Base-by-base conservation (phyloP, 2,113 vertebrate genomes). In the Daubentonia madagascariensis region DNA sequence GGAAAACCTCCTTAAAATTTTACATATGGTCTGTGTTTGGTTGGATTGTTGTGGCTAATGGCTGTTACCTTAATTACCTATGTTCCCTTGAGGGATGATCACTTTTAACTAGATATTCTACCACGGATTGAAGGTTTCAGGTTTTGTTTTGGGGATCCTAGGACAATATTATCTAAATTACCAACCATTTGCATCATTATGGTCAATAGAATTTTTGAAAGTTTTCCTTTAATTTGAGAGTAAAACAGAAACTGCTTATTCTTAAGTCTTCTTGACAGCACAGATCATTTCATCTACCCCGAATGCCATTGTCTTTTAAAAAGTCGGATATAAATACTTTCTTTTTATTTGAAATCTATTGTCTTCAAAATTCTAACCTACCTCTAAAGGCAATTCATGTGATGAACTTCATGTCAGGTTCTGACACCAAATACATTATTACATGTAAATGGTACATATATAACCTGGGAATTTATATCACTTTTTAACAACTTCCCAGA, bases 271-370 rank as follows among this genome's bases (percentile, higher is more conserved):
- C 28, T 88, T 8, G 65, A 63, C 61, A 23, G 48, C 59, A 35
- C 25, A 84, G 13, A 83, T 68, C 13, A 83, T 63, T 92, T 88
- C 10, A 80, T 57, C 91, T 68, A 75, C 6, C 78, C 16, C 70
- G n/a, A 94, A 90, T 89, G 20, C 6, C n/a, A 48, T 7, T 52
- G 32, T 67, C 48, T 67, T 94, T 81, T 61, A 50, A 68, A 89
- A 92, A 76, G 52, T 59, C 18, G 10, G n/a, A n/a, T 14, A n/a
- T 35, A 7, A 95, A 85, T 68, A 30, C 4, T 70, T 93, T 48
- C 45, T 67, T 85, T 98, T 75, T 78, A 57, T 67, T 59, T 89
- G n/a, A 96, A 89, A 93, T 78, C 23, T 96, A 43, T 37, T 65
- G 10, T n/a, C 52, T 96, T 88, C 68, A 88, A 92, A 57, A 23